Evolutionary conservation across 2,113 vertebrate species (phyloP).

Genomic region (Diadophis punctatus): DNA sequence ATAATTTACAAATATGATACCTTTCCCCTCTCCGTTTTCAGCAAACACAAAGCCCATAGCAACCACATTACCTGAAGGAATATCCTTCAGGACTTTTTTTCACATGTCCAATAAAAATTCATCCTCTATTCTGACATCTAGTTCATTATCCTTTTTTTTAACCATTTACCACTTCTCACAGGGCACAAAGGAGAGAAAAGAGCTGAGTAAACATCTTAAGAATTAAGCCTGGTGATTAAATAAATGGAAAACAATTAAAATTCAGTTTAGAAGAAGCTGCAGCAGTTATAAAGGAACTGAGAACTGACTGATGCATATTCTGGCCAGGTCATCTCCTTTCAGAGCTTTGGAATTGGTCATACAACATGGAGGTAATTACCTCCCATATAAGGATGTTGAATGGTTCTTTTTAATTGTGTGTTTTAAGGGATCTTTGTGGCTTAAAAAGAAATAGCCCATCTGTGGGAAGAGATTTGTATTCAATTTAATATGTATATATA

Average conservation of each 20-base stretch:
- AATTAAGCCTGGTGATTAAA: neutral
- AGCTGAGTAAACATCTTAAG: conserved; percentile 4
- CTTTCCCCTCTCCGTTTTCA: neutral
- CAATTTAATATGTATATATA: neutral
- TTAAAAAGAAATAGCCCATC: neutral
- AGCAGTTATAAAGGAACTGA: neutral
- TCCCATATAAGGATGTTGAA: neutral
- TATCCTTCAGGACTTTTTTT: neutral
- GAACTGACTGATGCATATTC: neutral
- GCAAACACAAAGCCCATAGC: neutral
- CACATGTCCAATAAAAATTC: neutral
- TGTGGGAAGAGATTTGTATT: neutral
- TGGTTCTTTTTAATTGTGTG: neutral
- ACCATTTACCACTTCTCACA: neutral
- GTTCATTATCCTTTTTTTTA: neutral
- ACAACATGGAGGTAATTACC: neutral
- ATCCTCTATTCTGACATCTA: neutral
- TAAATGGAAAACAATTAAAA: conserved; percentile 8
- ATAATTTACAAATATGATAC: neutral
- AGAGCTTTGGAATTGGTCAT: neutral
- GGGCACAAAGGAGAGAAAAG: neutral
- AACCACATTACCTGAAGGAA: neutral
- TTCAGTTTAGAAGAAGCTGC: neutral
- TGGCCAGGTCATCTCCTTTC: neutral
- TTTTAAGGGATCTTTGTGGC: neutral